Evolutionary conservation across 2,888 invertebrate species (phyloP), one percentile per base, ranked within the genome.

Genomic region (Venusia cambrica): DNA sequence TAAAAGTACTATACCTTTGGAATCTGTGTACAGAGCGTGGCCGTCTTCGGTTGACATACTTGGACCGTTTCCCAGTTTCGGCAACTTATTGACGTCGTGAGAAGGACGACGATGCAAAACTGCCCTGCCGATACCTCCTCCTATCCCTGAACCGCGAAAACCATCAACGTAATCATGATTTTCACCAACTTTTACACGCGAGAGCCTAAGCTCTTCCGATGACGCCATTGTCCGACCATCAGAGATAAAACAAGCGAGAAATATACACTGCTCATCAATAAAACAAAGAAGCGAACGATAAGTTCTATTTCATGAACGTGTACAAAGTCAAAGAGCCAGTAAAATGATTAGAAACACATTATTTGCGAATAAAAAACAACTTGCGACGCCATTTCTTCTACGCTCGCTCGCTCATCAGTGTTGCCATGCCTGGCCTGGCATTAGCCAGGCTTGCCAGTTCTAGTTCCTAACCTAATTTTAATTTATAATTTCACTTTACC

Each of bases 361-460:
- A 65, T 68, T 70, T 66, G 62, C 51, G 66, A 72, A 67, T 78
- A 79, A 80, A 87, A 87, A 83, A 85, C 84, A 87, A 84, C 76
- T 74, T 77, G 75, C 80, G 87, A 85, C 87, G 87, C 87, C 87
- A 87, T 87, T 87, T 84, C n/a, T n/a, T n/a, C 64, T 71, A 36
- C 51, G 72, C 73, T 73, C n/a, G n/a, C n/a, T n/a, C n/a, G n/a
- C n/a, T n/a, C n/a, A n/a, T n/a, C n/a, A n/a, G n/a, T n/a, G n/a
- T n/a, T n/a, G n/a, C n/a, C n/a, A n/a, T n/a, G n/a, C n/a, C n/a
- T n/a, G n/a, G n/a, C n/a, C n/a, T n/a, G n/a, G n/a, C n/a, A n/a
- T n/a, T n/a, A n/a, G n/a, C n/a, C n/a, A n/a, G n/a, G n/a, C n/a
- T n/a, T n/a, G n/a, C n/a, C n/a, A n/a, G n/a, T n/a, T n/a, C n/a